phyloP scores from a whole-genome alignment of 2,888 invertebrate genomes.

The Cataglyphis livida region DNA sequence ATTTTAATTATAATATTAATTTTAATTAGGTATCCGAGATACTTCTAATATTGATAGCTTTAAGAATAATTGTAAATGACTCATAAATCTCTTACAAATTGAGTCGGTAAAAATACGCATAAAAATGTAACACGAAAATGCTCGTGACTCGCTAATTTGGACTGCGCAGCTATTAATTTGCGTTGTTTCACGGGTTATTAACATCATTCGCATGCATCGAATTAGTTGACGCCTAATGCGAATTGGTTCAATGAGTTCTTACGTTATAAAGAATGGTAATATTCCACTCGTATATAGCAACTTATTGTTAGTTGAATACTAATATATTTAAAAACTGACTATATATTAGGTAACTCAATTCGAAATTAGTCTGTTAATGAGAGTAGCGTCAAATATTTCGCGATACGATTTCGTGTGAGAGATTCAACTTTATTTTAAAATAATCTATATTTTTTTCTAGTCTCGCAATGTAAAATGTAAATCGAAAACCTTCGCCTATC shows the following conservation, averaged over 20 bases:
- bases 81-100: background rate
- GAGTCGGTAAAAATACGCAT: background rate
- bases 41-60: background rate
- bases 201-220: slow-evolving; percentile 10
- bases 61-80: background rate
- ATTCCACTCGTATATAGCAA: background rate
- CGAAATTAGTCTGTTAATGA: slow-evolving; percentile 5
- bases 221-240: background rate
- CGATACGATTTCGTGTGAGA: background rate
- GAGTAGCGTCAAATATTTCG: background rate
- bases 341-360: background rate
- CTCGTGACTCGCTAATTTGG: background rate
- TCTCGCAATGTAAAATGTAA: slow-evolving; percentile 7
- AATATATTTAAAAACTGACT: background rate
- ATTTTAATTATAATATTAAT: slow-evolving; percentile 8
- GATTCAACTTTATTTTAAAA: background rate
- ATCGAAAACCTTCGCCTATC: slow-evolving; percentile 15
- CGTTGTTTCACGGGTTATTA: slow-evolving; percentile 17
- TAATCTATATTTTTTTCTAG: background rate
- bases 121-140: background rate
- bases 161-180: background rate
- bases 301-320: background rate
- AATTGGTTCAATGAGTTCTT: background rate
- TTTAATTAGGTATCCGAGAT: background rate
- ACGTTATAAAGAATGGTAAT: background rate